Evolutionary conservation across 2,888 invertebrate genomes (phyloP).

Genomic region (Platynereis dumerilii): DNA sequence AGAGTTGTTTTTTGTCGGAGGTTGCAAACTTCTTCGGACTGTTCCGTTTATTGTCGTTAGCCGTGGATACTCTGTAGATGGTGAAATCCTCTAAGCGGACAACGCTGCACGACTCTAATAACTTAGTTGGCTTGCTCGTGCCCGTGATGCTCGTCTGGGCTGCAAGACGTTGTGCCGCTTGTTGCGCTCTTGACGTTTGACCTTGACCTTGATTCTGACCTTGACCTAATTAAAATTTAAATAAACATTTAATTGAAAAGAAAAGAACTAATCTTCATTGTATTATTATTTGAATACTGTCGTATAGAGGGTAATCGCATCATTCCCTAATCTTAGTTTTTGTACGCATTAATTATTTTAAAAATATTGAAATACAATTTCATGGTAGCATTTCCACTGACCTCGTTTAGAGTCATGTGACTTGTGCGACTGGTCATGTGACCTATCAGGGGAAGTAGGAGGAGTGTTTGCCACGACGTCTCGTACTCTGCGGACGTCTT

Average conservation of each 20-base stretch:
- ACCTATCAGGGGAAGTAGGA: conserved; percentile 39
- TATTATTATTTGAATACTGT: too few relatives aligned
- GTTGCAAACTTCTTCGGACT: conserved; percentile 78
- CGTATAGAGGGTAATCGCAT: too few relatives aligned
- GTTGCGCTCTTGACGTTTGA: too few relatives aligned
- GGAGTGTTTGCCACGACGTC: conserved; percentile 22
- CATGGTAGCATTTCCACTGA: too few relatives aligned
- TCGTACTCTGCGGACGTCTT: conserved; percentile 68
- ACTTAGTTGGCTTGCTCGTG: conserved; percentile 48
- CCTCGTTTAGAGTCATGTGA: too few relatives aligned
- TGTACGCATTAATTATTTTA: too few relatives aligned
- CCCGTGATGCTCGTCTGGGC: conserved; percentile 1
- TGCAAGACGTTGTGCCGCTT: neutral
- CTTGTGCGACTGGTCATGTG: neutral
- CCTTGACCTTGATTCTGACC: too few relatives aligned
- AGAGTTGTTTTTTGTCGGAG: conserved; percentile 73
- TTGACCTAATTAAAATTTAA: too few relatives aligned
- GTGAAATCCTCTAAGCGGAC: conserved; percentile 90
- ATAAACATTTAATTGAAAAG: too few relatives aligned
- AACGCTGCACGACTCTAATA: conserved; percentile 91
- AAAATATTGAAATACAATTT: too few relatives aligned
- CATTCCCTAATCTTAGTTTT: too few relatives aligned
- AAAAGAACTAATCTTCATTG: too few relatives aligned
- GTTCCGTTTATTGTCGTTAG: conserved; percentile 62
- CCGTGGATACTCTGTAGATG: conserved; percentile 77